Base-by-base conservation (phyloP, 1,140 invertebrate species). In the Choristoneura fumiferana region DNA sequence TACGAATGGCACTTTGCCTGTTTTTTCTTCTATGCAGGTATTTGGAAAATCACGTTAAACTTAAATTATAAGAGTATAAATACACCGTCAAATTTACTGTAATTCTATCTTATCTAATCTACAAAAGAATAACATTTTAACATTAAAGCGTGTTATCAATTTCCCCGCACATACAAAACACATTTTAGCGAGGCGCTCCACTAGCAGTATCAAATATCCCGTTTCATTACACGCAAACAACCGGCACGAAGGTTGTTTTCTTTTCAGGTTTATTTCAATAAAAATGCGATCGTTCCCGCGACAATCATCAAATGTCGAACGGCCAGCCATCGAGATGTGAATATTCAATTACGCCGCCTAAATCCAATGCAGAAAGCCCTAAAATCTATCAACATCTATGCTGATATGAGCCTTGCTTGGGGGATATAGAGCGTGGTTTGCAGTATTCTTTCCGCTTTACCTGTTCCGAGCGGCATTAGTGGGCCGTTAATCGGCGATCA, bases 311-410 rank as follows among this genome's bases (percentile, higher is more conserved):
- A 73, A 72, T 63, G 73, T 63, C 67, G 57, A 65, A 71, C 62
- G 63, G 62, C 38, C 57, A 55, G 45, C 65, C 67, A 62, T 71
- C 67, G 73, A 58, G 61, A 69, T 67, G 60, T 72, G 73, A 74
- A 76, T 76, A 80, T 80, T 80, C 69, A 73, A 76, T 80, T 76
- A 76, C 62, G 49, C 43, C 53, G 54, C 60, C 67, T 67, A 63
- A 69, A 74, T 70, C 67, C 54, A 58, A 29, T 45, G 43, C 66
- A 58, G 33, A 52, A 36, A 40, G 35, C 45, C 61, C 56, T 52
- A 58, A 63, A 63, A 56, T 40, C 43, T 22, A 14, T 2, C 17
- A 3, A 8, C 12, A 0, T 8, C 18, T 8, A 33, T 35, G 9
- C 53, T 29, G 67, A 64, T 66, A 61, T 62, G 35, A 29, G 67